Conservation (phyloP, 2,888 invertebrate genomes). For the Drosophila fulvimacula region DNA sequence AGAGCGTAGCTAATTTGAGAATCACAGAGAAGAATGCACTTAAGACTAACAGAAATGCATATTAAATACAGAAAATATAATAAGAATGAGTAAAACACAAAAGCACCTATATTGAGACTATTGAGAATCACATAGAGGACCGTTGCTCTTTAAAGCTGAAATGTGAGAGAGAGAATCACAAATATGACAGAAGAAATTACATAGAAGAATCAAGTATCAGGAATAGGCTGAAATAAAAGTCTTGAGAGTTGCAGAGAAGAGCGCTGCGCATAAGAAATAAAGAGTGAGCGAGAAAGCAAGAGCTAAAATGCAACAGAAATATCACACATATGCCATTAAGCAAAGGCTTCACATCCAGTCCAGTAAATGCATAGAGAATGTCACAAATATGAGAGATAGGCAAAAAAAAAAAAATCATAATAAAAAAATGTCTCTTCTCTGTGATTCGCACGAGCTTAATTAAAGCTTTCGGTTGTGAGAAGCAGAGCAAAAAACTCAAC, state of each 20-base stretch:
- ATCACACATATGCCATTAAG: neutral
- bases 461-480: neutral
- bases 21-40: too few species aligned
- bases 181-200: neutral
- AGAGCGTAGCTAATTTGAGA: neutral
- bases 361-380: neutral
- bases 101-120: neutral
- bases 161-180: neutral
- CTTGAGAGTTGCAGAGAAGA: neutral
- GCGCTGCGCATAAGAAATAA: neutral
- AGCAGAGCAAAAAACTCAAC: neutral
- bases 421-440: neutral
- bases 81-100: neutral
- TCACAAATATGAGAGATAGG: neutral
- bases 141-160: neutral
- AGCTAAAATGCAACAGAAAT: neutral
- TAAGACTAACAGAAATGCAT: neutral
- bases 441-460: neutral
- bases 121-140: neutral
- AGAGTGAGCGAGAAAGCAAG: neutral
- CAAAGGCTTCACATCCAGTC: neutral
- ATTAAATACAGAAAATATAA: neutral
- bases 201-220: too few species aligned
- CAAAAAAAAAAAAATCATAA: neutral
- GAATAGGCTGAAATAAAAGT: neutral